A percentile compares a stretch with the other conserved stretches of the same genome.
These are phyloP conservation scores for Allobates femoralis DNA, from an alignment of 2,797 vertebrate genomes.

Conservation along the genomic window DNA sequence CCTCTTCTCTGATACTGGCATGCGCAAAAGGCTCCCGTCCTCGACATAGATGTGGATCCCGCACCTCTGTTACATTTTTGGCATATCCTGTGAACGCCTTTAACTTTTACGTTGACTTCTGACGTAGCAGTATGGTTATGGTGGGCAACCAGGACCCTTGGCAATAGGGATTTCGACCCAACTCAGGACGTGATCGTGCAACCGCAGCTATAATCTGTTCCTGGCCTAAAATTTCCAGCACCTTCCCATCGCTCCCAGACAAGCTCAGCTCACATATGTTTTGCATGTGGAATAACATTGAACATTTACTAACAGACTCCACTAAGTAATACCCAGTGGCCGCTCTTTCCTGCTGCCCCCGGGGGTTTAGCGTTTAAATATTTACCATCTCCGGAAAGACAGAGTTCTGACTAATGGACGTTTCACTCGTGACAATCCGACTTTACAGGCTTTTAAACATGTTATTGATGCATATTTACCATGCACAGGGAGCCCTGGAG, in stretches of 20 bases:
- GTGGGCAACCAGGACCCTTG: neutral
- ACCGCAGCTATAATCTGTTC: neutral
- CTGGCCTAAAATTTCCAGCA: neutral
- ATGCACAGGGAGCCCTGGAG: neutral
- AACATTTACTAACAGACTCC: slow-evolving; percentile 16
- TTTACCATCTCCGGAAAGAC: slow-evolving; percentile 40
- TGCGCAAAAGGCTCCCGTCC: too few species aligned
- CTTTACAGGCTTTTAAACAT: slow-evolving; percentile 1
- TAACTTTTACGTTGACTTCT: neutral
- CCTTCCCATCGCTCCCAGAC: neutral
- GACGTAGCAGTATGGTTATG: neutral
- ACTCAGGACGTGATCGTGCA: too few species aligned
- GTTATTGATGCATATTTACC: neutral
- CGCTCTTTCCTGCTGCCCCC: slow-evolving; percentile 23
- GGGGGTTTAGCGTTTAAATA: slow-evolving; percentile 27
- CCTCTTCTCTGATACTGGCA: too few species aligned
- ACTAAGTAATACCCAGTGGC: slow-evolving; percentile 30
- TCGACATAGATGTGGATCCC: too few species aligned
- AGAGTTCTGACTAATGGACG: slow-evolving; percentile 22
- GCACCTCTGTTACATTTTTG: too few species aligned
- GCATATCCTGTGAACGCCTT: neutral
- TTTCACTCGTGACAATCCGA: neutral
- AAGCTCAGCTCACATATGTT: slow-evolving; percentile 36
- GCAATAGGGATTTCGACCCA: neutral
- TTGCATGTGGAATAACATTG: slow-evolving; percentile 36